Conservation (phyloP, 1,140 invertebrate genomes). For the Drosophila rufa region DNA sequence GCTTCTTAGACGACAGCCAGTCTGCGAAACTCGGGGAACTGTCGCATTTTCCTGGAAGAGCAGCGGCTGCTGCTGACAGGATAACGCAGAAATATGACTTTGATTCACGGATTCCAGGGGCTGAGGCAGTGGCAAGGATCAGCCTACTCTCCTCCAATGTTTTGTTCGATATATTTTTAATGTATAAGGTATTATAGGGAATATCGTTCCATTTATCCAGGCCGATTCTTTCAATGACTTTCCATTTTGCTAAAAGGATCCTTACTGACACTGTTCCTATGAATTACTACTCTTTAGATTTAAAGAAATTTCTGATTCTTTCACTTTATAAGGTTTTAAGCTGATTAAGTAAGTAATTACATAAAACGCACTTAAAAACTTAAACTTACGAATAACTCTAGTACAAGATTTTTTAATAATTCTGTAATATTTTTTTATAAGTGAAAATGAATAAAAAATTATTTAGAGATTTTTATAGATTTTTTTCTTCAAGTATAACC, state of each 20-base stretch:
- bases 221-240: neutral
- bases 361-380: neutral
- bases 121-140: conserved; percentile 4
- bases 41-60: conserved; percentile 47
- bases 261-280: neutral
- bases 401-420: neutral
- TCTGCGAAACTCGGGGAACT: conserved; percentile 42
- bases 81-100: conserved; percentile 66
- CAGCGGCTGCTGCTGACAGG: conserved; percentile 24
- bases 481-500: neutral
- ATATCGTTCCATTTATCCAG: neutral
- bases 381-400: neutral
- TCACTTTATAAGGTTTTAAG: neutral
- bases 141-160: neutral
- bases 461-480: accelerated
- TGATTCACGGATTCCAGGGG: conserved; percentile 43
- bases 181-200: neutral
- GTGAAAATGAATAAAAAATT: neutral
- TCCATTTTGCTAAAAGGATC: neutral
- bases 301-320: neutral
- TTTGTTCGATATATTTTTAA: neutral
- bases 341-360: neutral
- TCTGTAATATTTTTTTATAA: neutral
- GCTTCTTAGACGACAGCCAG: neutral
- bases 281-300: neutral